Base-by-base conservation (phyloP, 2,797 vertebrate genomes). In the Mastacembelus armatus region DNA sequence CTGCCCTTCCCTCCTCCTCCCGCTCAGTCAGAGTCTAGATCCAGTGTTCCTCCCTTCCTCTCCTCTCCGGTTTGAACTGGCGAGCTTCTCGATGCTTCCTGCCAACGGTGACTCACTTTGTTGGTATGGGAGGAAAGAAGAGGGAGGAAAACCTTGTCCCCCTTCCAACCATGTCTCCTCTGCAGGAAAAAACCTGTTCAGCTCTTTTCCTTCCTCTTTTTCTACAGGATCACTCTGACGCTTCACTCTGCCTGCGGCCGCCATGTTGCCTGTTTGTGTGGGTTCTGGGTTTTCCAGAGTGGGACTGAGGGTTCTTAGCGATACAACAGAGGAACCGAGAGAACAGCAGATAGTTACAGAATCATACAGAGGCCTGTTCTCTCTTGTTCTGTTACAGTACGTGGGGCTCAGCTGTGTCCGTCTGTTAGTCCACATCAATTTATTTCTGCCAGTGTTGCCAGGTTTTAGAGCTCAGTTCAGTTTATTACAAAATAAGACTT, bases 61-160 rank as follows among this genome's bases (percentile, higher is more conserved):
- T 29, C 5, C 35, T 18, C n/a, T 62, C 26, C 2, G 3, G 57
- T 45, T 32, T 32, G 12, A 35, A 18, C 61, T 7, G 3, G 15
- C 1, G 6, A 15, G 24, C 10, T 16, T 49, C 4, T n/a, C 0
- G 0, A n/a, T 4, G 1, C 15, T 16, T 56, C 27, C 49, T 39
- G 51, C 60, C 65, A 14, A 16, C 4, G 21, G 42, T 81, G 78
- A 86, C 26, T 79, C 80, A 83, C 0, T 0, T 11, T 18, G 35
- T 16, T 60, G 70, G 47, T 39, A 83, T 79, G 70, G 0, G 3
- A 44, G 11, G 11, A 15, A 5, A 19, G 14, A 64, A 21, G 33
- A 21, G n/a, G 11, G 36, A 39, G 21, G 2, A 29, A 33, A 43
- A n/a, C 43, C 19, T 30, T 12, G 16, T 22, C 18, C 40, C 35